Conservation (phyloP, 2,888 invertebrate species). For the Malacosoma neustria region DNA sequence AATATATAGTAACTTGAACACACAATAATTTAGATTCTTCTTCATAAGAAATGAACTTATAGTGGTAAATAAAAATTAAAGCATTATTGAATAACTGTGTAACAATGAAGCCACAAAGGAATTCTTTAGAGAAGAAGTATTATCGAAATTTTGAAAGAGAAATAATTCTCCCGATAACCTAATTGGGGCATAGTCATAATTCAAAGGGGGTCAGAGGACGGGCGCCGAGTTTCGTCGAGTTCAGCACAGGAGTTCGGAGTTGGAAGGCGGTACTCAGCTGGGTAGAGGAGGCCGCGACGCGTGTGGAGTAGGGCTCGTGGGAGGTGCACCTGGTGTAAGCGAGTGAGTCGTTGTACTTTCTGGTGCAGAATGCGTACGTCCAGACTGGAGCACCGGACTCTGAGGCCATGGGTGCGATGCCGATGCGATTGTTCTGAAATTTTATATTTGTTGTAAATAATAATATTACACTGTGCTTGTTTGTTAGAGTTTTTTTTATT, state of each 20-base stretch:
- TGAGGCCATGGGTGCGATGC: constrained; percentile 86
- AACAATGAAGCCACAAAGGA: too few relatives aligned
- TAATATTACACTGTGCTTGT: too few relatives aligned
- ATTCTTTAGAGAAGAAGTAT: constrained; percentile 19
- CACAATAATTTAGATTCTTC: too few relatives aligned
- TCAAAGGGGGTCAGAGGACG: constrained; percentile 57
- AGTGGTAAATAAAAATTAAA: too few relatives aligned
- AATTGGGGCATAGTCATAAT: constrained; percentile 41
- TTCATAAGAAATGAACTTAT: too few relatives aligned
- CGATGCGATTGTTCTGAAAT: constrained; percentile 75
- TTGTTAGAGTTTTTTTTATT: too few relatives aligned
- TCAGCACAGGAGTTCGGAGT: constrained; percentile 76
- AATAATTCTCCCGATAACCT: constrained; percentile 54
- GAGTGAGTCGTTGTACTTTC: constrained; percentile 72
- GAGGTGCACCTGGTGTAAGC: constrained; percentile 60
- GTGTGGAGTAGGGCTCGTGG: constrained; percentile 55
- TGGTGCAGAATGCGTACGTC: constrained; percentile 83
- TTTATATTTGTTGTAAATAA: background rate
- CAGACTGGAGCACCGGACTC: constrained; percentile 83
- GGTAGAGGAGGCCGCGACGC: constrained; percentile 58
- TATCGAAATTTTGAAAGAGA: constrained; percentile 32
- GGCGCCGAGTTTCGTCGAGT: constrained; percentile 73
- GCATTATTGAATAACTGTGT: too few relatives aligned
- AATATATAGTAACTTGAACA: too few relatives aligned
- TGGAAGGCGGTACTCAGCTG: constrained; percentile 75